Conservation (phyloP, 2,797 vertebrate genomes). For the Ptychadena robeensis region DNA sequence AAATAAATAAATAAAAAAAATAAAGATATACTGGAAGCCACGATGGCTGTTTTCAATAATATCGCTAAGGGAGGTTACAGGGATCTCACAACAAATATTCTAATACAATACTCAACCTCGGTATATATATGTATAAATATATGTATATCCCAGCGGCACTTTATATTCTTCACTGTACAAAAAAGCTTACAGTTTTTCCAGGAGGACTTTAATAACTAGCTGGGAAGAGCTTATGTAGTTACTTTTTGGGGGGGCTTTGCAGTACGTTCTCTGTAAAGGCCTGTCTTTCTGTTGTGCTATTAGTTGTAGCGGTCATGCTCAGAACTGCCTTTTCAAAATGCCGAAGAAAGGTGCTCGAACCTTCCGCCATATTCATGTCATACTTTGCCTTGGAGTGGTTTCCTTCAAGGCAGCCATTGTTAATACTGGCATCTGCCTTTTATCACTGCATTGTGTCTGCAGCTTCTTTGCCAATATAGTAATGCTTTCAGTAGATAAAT, state of each 20-base stretch:
- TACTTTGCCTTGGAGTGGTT: constrained; percentile 82
- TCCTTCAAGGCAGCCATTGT: constrained; percentile 82
- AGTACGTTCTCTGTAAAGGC: constrained; percentile 77
- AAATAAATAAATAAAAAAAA: constrained; percentile 26
- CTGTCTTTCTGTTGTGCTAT: constrained; percentile 86
- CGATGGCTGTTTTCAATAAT: constrained; percentile 74
- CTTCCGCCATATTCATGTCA: constrained; percentile 86
- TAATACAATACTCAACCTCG: constrained; percentile 85
- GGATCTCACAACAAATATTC: constrained; percentile 89
- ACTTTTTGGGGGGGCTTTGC: constrained; percentile 80
- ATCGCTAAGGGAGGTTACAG: constrained; percentile 90
- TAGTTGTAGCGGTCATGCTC: constrained; percentile 91
- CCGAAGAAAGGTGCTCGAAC: constrained; percentile 93
- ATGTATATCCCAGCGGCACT: constrained; percentile 96
- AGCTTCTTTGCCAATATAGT: constrained; percentile 98
- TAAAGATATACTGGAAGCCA: constrained; percentile 76
- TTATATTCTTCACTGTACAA: constrained; percentile 99
- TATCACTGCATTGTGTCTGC: constrained; percentile 94
- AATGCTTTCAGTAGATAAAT: constrained; percentile 98
- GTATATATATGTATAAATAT: constrained; percentile 87
- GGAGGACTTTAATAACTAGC: constrained; percentile 79
- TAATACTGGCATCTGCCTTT: constrained; percentile 89
- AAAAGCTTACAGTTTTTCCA: constrained; percentile 87
- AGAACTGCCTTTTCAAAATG: constrained; percentile 92
- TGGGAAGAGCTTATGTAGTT: constrained; percentile 81